Percentiles rank a stretch among this genome's conserved stretches.
Evolutionary conservation across 2,113 vertebrate species (phyloP).

Genomic region (Aegotheles bennettii): DNA sequence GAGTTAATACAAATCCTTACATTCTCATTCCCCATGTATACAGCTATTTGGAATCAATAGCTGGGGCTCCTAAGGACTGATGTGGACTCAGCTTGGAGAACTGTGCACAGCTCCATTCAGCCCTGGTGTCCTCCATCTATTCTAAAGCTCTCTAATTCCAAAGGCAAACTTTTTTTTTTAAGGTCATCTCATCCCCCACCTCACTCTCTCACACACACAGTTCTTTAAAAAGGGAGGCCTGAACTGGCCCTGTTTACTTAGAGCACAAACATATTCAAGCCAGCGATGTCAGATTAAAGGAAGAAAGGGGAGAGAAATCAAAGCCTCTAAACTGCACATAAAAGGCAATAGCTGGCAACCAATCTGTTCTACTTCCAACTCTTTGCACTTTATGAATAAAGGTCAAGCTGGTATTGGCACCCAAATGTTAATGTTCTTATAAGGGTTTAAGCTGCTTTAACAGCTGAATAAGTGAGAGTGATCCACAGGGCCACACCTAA

Average conservation of each 20-base stretch:
- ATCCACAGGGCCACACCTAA: conserved; percentile 72
- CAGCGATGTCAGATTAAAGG: conserved; percentile 84
- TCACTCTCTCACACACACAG: conserved; percentile 26
- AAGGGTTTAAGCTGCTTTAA: conserved; percentile 83
- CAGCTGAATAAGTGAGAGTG: conserved; percentile 82
- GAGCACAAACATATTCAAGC: conserved; percentile 82
- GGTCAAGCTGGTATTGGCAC: conserved; percentile 82
- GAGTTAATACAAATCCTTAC: conserved; percentile 73
- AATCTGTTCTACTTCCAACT: conserved; percentile 83
- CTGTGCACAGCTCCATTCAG: conserved; percentile 63
- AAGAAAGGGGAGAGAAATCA: conserved; percentile 82
- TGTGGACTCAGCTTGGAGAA: conserved; percentile 3
- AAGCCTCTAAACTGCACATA: conserved; percentile 82
- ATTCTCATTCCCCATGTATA: conserved; percentile 66
- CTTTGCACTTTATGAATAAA: conserved; percentile 84
- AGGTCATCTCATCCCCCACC: conserved; percentile 70
- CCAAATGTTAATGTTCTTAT: conserved; percentile 86
- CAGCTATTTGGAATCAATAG: conserved; percentile 43
- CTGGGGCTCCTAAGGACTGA: conserved; percentile 9
- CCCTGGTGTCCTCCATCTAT: conserved; percentile 67
- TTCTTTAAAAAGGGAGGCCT: conserved; percentile 75
- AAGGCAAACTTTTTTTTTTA: conserved; percentile 73
- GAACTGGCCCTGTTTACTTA: conserved; percentile 81
- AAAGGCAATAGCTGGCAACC: conserved; percentile 80
- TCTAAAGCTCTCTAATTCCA: conserved; percentile 77